Conservation (phyloP, 92 coral and sea anemone genomes). For the Porites evermanni region DNA sequence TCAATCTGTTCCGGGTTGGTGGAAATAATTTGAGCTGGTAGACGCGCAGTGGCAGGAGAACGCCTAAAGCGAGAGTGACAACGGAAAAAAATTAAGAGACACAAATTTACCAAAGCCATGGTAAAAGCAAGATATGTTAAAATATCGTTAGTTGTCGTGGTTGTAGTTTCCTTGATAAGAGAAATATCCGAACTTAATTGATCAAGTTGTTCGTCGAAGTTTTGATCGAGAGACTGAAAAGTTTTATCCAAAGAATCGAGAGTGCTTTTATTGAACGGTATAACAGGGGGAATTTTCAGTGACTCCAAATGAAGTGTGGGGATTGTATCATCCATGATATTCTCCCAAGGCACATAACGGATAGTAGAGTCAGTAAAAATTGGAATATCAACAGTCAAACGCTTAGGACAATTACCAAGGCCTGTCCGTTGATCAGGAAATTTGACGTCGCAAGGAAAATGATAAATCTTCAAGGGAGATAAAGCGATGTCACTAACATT, state of each 20-base stretch:
- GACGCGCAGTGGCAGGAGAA: neutral
- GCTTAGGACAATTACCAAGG: conserved; percentile 38
- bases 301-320: neutral
- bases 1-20: neutral
- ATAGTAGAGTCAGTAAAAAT: neutral
- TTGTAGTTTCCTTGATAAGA: neutral
- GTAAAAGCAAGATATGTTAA: neutral
- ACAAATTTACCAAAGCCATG: neutral
- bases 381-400: conserved; percentile 42
- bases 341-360: neutral
- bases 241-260: neutral
- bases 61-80: neutral
- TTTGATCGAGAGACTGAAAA: neutral
- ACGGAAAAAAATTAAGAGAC: neutral
- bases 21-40: neutral
- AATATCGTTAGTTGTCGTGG: neutral
- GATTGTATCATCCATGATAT: neutral
- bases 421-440: conserved; percentile 37
- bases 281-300: neutral
- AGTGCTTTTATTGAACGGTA: neutral
- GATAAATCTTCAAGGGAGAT: conserved; percentile 41
- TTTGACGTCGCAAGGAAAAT: conserved; percentile 55
- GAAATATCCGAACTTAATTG: neutral
- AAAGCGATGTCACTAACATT: too few relatives aligned
- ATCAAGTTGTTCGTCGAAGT: neutral